Evolutionary conservation across 2,797 vertebrate genomes (phyloP), one percentile per base, ranked within the genome.

Genomic region (Pipistrellus nathusii): DNA sequence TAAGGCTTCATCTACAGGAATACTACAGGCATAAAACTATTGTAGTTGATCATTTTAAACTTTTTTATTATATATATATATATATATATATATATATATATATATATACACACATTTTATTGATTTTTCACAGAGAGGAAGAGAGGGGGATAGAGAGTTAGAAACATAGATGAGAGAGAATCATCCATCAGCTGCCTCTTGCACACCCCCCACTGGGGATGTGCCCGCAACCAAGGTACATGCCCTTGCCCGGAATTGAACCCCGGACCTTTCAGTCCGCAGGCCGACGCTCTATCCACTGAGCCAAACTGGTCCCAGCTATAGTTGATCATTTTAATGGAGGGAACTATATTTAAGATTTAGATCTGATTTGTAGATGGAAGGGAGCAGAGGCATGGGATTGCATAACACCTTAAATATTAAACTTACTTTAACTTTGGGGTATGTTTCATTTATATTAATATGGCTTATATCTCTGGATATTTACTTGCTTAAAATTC

Each of bases 31-130:
- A 68, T 51, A 90, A 46, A 35, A 44, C 27, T 86, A 18, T 27
- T 90, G 6, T 27, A 32, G 30, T 83, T 41, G 10, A 51, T 96
- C 15, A 59, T 92, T 93, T 83, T 95, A 69, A 78, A 41, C 38
- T 41, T 41, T 41, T 41, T 41, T 41, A 41, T 41, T 41, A 6
- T 41, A 6, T 41, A 41, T 41, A 41, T 41, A 41, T 41, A 41
- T 41, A 41, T 41, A 6, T 41, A 41, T 41, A 41, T 41, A 41
- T 41, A 41, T 41, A 41, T 41, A 6, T 41, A 6, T 41, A 41
- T 41, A 41, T 41, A 41, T 41, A 41, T 41, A 41, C n/a, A n/a
- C n/a, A n/a, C n/a, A n/a, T 41, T 41, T 41, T 41, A 41, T 41
- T 41, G 38, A 41, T 41, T 41, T 41, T 41, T 41, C 38, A 41